Percentiles rank a stretch among this genome's conserved stretches.
These are phyloP conservation scores for Glossosoma conforme DNA, from an alignment of 1,140 invertebrate species.

Conservation along the genomic window DNA sequence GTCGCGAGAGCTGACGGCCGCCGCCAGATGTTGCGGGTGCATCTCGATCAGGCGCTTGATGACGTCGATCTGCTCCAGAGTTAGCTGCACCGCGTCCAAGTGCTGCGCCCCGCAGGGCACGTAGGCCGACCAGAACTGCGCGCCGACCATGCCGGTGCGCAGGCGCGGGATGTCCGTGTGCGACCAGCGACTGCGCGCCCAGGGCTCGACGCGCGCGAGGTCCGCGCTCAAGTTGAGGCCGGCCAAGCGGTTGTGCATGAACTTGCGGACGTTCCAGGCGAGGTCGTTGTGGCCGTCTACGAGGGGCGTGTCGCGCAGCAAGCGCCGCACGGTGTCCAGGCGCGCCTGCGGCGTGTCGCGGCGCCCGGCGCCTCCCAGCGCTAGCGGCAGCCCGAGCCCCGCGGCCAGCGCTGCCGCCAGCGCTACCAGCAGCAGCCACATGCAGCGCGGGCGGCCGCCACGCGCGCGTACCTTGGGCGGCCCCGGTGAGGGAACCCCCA, in stretches of 20 bases:
- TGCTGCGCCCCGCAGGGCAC: constrained; percentile 76
- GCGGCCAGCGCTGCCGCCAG: constrained; percentile 43
- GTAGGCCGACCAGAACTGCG: constrained; percentile 80
- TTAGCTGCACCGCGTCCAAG: constrained; percentile 78
- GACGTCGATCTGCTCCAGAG: constrained; percentile 84
- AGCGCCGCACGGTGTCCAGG: constrained; percentile 51
- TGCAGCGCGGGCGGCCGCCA: constrained; percentile 40
- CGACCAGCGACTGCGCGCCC: constrained; percentile 74
- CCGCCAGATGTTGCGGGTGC: constrained; percentile 63
- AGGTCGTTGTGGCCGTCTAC: constrained; percentile 83
- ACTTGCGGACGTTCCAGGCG: constrained; percentile 78
- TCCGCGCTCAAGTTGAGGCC: constrained; percentile 74
- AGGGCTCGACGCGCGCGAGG: constrained; percentile 68
- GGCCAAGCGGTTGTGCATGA: constrained; percentile 75
- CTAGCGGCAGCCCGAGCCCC: constrained; percentile 44
- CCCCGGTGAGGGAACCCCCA: constrained; percentile 44
- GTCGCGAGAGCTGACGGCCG: constrained; percentile 67
- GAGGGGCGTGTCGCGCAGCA: constrained; percentile 57
- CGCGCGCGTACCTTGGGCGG: constrained; percentile 31
- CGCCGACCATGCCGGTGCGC: constrained; percentile 73
- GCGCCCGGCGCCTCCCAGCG: constrained; percentile 44
- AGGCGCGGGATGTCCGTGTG: constrained; percentile 87
- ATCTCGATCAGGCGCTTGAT: constrained; percentile 79
- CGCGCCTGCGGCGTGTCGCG: constrained; percentile 54
- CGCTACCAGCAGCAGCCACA: constrained; percentile 42